These are phyloP conservation scores for Polydrusus cervinus DNA, from an alignment of 2,888 invertebrate genomes.

Conservation along the genomic window DNA sequence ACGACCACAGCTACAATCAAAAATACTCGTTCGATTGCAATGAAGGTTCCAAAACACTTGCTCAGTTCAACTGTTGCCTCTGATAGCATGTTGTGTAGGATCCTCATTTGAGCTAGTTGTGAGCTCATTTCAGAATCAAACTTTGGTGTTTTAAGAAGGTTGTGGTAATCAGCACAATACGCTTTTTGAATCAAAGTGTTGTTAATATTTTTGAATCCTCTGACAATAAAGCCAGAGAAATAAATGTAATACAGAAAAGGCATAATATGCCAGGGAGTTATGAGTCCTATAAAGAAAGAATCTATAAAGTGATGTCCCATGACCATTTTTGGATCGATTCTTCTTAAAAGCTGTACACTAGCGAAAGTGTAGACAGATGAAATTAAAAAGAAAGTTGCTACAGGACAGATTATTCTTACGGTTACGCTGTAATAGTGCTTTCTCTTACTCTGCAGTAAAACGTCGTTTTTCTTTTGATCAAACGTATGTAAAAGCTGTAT, in stretches of 20 bases:
- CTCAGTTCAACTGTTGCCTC: slow-evolving; percentile 57
- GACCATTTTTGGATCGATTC: slow-evolving; percentile 16
- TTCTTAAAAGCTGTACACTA: background rate
- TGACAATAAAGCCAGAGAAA: slow-evolving; percentile 52
- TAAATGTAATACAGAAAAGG: slow-evolving; percentile 59
- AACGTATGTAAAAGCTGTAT: slow-evolving; percentile 57
- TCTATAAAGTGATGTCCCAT: background rate
- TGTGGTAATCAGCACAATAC: slow-evolving; percentile 44
- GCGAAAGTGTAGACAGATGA: background rate
- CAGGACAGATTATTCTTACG: slow-evolving; percentile 10
- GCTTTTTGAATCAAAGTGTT: slow-evolving; percentile 44
- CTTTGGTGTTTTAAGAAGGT: slow-evolving; percentile 24
- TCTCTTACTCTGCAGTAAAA: background rate
- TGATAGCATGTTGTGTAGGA: slow-evolving; percentile 57
- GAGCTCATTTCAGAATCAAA: slow-evolving; percentile 26
- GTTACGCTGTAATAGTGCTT: slow-evolving; percentile 10
- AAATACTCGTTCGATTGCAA: slow-evolving; percentile 60
- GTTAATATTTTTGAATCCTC: slow-evolving; percentile 56
- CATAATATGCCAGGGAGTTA: slow-evolving; percentile 58
- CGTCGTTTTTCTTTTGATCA: slow-evolving; percentile 50
- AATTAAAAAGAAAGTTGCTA: background rate
- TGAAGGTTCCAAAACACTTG: slow-evolving; percentile 58
- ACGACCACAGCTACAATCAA: slow-evolving; percentile 56
- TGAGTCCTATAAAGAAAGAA: slow-evolving; percentile 54
- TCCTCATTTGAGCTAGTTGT: slow-evolving; percentile 54